Evolutionary conservation across 2,113 vertebrate species (phyloP).

Genomic region (Tetraodon nigroviridis): DNA sequence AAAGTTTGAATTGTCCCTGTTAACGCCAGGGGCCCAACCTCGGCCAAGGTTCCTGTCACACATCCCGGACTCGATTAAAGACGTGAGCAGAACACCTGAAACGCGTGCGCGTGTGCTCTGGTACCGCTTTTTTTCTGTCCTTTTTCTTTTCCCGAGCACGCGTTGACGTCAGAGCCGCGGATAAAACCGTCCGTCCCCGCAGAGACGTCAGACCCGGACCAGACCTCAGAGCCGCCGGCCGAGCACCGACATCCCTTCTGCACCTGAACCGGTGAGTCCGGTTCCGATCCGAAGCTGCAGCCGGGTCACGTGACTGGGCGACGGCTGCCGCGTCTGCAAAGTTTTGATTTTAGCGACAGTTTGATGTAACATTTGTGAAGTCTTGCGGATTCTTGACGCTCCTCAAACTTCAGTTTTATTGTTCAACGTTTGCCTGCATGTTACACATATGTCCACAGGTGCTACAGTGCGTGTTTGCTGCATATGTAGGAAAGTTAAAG

Average conservation of each 20-base stretch:
- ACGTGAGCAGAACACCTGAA: neutral
- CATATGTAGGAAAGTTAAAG: too few species aligned
- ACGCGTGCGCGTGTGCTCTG: too few species aligned
- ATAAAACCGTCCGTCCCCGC: constrained; percentile 75
- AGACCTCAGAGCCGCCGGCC: constrained; percentile 25
- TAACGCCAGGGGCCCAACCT: constrained; percentile 7
- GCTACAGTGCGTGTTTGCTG: too few species aligned
- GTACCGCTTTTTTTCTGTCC: too few species aligned
- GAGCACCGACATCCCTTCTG: constrained; percentile 37
- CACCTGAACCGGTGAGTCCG: constrained; percentile 51
- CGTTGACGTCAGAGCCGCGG: constrained; percentile 82
- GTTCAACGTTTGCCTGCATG: too few species aligned
- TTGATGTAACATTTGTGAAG: too few species aligned
- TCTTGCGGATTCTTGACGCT: too few species aligned
- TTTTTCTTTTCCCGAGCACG: constrained; percentile 9
- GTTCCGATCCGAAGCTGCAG: too few species aligned
- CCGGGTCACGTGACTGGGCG: neutral
- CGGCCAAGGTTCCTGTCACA: constrained; percentile 12
- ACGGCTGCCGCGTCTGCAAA: too few species aligned
- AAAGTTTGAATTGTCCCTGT: constrained; percentile 35
- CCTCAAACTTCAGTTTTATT: too few species aligned
- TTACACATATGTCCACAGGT: too few species aligned
- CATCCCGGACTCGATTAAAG: neutral
- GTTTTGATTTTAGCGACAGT: too few species aligned
- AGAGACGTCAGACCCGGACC: constrained; percentile 37